phyloP scores from a whole-genome alignment of 1,140 invertebrate genomes.

The Papilio aristodemus region DNA sequence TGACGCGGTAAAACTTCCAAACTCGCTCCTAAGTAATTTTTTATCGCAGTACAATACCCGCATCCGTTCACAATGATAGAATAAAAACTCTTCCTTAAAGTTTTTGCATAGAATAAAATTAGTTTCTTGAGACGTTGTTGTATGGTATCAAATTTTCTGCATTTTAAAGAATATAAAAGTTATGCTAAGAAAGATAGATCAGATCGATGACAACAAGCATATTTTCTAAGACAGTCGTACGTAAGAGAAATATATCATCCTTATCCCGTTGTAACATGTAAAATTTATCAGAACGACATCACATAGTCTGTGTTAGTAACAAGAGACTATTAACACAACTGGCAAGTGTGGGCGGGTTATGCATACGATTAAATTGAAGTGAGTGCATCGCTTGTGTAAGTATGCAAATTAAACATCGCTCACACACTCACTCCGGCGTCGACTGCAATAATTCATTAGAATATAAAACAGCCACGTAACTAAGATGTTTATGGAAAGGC shows the following conservation, averaged over 20 bases:
- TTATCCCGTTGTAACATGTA: not conserved
- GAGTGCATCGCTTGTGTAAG: constrained; percentile 63
- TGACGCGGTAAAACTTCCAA: constrained; percentile 61
- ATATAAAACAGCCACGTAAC: constrained; percentile 29
- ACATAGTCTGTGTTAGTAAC: not conserved
- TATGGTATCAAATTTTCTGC: no score
- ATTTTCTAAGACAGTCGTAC: no score
- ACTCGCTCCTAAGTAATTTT: constrained; percentile 49
- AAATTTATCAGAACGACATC: constrained; percentile 7
- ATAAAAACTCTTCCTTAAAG: constrained; percentile 3
- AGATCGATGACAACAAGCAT: no score
- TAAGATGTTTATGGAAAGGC: constrained; percentile 29
- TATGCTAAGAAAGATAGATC: no score
- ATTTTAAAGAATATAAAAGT: no score
- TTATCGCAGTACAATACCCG: constrained; percentile 25
- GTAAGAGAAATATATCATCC: no score
- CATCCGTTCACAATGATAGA: not conserved
- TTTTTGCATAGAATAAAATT: not conserved
- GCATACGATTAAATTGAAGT: constrained; percentile 60
- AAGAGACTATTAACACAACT: constrained; percentile 40
- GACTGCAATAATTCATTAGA: constrained; percentile 35
- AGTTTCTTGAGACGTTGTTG: not conserved
- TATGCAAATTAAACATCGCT: constrained; percentile 64
- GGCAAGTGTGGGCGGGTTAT: constrained; percentile 45
- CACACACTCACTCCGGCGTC: constrained; percentile 49